Percentiles rank a stretch among this genome's conserved stretches.
Evolutionary conservation across 2,888 invertebrate genomes (phyloP).

Genomic region (Orthosia gothica): DNA sequence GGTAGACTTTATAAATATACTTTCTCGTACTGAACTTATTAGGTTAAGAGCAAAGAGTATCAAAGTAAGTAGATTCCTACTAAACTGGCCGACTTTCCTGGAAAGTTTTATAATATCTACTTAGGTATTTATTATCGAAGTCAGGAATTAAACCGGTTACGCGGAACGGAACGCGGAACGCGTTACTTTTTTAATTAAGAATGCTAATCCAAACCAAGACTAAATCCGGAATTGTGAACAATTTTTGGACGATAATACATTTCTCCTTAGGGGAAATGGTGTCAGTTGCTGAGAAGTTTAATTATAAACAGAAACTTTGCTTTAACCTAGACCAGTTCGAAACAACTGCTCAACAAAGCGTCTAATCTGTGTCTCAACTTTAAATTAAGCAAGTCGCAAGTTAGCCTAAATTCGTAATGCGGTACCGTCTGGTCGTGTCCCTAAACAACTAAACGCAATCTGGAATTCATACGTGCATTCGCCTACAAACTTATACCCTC

Average conservation of each 20-base stretch:
- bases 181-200: not conserved
- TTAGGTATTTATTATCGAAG: not conserved
- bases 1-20: not conserved
- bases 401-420: slow-evolving; percentile 61
- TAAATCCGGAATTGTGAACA: not conserved
- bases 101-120: not conserved
- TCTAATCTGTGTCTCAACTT: slow-evolving; percentile 61
- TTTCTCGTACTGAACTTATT: not conserved
- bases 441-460: slow-evolving; percentile 69
- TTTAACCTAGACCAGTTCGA: slow-evolving; percentile 49
- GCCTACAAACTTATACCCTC: slow-evolving; percentile 64
- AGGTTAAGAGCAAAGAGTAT: not conserved
- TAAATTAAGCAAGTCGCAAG: slow-evolving; percentile 62
- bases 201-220: not conserved
- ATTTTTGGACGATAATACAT: slow-evolving; percentile 41
- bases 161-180: no score
- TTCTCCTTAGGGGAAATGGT: slow-evolving; percentile 39
- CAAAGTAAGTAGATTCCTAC: not conserved
- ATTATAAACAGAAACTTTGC: slow-evolving; percentile 54
- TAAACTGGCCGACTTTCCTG: not conserved
- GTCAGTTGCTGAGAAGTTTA: slow-evolving; percentile 47
- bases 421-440: slow-evolving; percentile 52
- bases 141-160: not conserved
- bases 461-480: slow-evolving; percentile 71
- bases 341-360: slow-evolving; percentile 54